Base-by-base conservation (phyloP, 2,888 invertebrate genomes). In the Nemapogon koenigi region DNA sequence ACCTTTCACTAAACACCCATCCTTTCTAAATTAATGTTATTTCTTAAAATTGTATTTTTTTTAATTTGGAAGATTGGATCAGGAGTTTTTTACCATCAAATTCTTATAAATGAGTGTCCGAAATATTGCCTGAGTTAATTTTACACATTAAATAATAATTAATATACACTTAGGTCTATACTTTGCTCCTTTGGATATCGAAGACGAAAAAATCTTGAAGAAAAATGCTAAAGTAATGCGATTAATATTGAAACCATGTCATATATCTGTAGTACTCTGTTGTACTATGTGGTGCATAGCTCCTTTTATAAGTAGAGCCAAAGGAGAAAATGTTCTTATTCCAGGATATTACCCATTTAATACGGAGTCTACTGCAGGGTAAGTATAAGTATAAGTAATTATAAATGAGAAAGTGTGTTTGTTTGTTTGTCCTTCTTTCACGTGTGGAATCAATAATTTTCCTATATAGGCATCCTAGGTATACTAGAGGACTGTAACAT, bases 321-420 rank as follows among this genome's bases (percentile, higher is more conserved):
- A 14, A 17, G 17, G 31, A 8, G 11, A 15, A 10, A 11, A 16
- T 1, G 18, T 26, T 3, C 17, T 36, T 18, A 26, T 40, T 13
- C 37, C 40, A 4, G 28, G 25, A 1, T 40, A 40, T 16, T 36
- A 26, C 7, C 40, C 40, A 8, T 40, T 40, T 27, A 11, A 31
- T 15, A 36, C 36, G 4, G 26, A 18, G 2, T 22, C 19, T 19
- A 16, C 32, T 29, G n/a, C 27, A 18, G 40, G 36, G 40, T 40
- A 26, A 40, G 39, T 33, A 8, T 6, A 6, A 19, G 16, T 7
- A 3, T 35, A n/a, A 14, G 8, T 19, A 2, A 2, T 32, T 16
- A 15, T 3, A 10, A 32, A 32, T 32, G 11, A 32, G 10, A 16
- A 2, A 22, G 6, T 8, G 8, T 22, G 6, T 22, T 22, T 6